Percentiles rank a stretch among this genome's conserved stretches.
phyloP scores from a whole-genome alignment of 2,888 invertebrate species.

The Dorcus parallelipipedus region DNA sequence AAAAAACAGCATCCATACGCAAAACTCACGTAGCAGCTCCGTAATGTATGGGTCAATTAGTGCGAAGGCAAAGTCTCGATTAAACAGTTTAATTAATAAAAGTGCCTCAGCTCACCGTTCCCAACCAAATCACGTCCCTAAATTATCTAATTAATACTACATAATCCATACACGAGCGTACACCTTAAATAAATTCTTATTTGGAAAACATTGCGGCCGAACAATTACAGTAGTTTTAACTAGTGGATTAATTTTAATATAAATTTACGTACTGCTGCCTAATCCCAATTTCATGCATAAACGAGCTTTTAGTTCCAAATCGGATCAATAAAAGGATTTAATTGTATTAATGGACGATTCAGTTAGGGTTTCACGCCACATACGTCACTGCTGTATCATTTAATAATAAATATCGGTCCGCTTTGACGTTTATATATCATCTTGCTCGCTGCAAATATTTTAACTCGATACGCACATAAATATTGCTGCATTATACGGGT shows the following conservation, averaged over 20 bases:
- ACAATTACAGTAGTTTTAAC: constrained; percentile 17
- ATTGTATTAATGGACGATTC: constrained; percentile 28
- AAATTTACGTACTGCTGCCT: constrained; percentile 36
- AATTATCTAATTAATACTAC: constrained; percentile 9
- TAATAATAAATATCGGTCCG: constrained; percentile 16
- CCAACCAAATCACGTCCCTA: neutral
- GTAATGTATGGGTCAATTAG: no score
- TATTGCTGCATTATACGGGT: no score
- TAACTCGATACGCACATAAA: neutral
- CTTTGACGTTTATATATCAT: constrained; percentile 13
- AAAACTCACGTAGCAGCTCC: no score
- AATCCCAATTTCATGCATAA: constrained; percentile 34
- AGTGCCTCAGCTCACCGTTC: no score
- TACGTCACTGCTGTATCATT: constrained; percentile 16
- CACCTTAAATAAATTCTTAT: constrained; percentile 10
- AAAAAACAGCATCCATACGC: no score
- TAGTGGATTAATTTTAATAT: constrained; percentile 34
- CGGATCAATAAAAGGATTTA: constrained; percentile 36
- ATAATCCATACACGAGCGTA: constrained; percentile 6
- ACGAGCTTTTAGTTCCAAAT: constrained; percentile 27
- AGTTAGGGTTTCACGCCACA: constrained; percentile 19
- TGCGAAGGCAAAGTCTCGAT: no score
- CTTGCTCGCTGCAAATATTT: neutral
- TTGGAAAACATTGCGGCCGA: constrained; percentile 5
- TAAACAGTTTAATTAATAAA: no score